phyloP scores from a whole-genome alignment of 2,113 vertebrate genomes.

The Syngnathus typhle region DNA sequence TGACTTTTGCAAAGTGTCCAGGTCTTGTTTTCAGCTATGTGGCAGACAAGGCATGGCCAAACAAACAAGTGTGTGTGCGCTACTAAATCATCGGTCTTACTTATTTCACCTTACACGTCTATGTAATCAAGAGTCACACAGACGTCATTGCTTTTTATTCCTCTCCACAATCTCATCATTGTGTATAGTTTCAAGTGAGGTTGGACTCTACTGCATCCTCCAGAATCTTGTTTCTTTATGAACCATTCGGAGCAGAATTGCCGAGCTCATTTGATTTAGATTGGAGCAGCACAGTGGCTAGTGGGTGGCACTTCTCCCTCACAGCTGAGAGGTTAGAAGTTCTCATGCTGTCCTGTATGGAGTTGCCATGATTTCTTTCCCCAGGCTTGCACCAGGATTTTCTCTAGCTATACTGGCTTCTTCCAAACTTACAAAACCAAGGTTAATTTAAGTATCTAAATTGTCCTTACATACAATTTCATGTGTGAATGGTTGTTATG shows the following conservation, averaged over 20 bases:
- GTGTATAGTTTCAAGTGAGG: too few relatives aligned
- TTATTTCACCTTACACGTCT: background rate
- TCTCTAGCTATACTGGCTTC: background rate
- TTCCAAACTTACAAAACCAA: background rate
- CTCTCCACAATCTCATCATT: too few relatives aligned
- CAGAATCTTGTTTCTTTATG: background rate
- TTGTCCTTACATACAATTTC: too few relatives aligned
- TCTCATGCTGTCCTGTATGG: background rate
- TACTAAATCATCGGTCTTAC: slow-evolving; percentile 10
- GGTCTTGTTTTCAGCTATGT: background rate
- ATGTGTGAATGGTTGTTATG: too few relatives aligned
- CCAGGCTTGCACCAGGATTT: background rate
- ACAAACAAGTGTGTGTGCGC: slow-evolving; percentile 31
- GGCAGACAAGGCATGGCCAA: slow-evolving; percentile 36
- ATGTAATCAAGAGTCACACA: background rate
- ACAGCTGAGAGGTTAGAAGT: background rate
- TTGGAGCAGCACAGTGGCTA: background rate
- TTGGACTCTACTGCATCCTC: too few relatives aligned
- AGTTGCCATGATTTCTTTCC: background rate
- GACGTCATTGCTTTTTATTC: background rate
- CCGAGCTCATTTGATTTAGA: background rate
- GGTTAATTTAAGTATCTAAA: too few relatives aligned
- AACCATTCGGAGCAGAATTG: background rate
- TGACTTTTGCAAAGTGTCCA: too few relatives aligned
- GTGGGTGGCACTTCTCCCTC: background rate